Evolutionary conservation across 1,140 invertebrate species (phyloP).

Genomic region (Drosophila nigrodunni): DNA sequence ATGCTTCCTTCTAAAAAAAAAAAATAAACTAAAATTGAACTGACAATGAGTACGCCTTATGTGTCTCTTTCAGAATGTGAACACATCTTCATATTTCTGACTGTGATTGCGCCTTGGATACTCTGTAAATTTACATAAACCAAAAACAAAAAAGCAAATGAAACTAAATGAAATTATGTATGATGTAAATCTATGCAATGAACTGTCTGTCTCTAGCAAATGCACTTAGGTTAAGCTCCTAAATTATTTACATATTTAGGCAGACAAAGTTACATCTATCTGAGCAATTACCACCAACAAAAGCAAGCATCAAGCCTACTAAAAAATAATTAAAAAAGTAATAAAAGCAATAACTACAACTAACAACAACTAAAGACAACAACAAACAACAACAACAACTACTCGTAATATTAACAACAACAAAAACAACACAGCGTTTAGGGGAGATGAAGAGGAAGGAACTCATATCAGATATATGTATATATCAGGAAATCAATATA

Average conservation of each 20-base stretch:
- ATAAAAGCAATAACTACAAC: conserved; percentile 46
- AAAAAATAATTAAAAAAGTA: conserved; percentile 29
- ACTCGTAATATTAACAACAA: conserved; percentile 36
- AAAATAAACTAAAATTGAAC: conserved; percentile 60
- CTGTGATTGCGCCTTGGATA: conserved; percentile 84
- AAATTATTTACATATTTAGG: conserved; percentile 47
- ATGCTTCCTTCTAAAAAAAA: conserved; percentile 60
- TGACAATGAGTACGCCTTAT: conserved; percentile 83
- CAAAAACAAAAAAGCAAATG: conserved; percentile 39
- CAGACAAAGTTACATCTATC: conserved; percentile 25
- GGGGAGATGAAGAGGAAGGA: conserved; percentile 4
- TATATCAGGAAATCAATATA: conserved; percentile 11
- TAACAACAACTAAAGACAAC: conserved; percentile 45
- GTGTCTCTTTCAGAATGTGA: conserved; percentile 84
- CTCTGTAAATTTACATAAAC: conserved; percentile 76
- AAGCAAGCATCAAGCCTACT: conserved; percentile 40
- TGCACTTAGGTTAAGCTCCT: conserved; percentile 76
- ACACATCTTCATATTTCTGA: conserved; percentile 84
- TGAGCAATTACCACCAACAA: conserved; percentile 47
- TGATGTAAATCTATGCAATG: conserved; percentile 14
- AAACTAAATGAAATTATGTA: conserved; percentile 34
- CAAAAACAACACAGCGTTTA: conserved; percentile 57
- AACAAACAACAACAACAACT: conserved; percentile 51
- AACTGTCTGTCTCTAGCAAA: conserved; percentile 37
- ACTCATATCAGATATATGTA: conserved; percentile 13